Base-by-base conservation (phyloP, 2,888 invertebrate genomes). In the Oscheius sp. region DNA sequence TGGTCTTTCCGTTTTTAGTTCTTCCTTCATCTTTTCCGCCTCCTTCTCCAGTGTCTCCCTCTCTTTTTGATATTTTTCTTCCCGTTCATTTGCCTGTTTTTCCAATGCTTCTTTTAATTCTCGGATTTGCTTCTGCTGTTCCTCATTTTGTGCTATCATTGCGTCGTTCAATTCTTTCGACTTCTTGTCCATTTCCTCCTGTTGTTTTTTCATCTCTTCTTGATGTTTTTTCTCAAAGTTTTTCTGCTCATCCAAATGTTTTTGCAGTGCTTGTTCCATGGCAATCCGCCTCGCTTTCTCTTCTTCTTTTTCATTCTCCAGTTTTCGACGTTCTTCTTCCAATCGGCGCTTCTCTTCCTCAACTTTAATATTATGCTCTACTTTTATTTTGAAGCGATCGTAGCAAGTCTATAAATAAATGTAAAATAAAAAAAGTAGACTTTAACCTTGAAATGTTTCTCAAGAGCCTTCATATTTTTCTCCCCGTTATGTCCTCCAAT, bases 311-410 rank as follows among this genome's bases (percentile, higher is more conserved):
- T 1, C 58, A 27, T 9, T 18, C 58, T 16, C 13, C 12, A 29
- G 25, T 18, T 29, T 25, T 27, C 27, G 1, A 12, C n/a, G 58
- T 58, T 58, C 27, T 13, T 58, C 27, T 29, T 58, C 29, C 58
- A 3, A 2, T 13, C 27, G 16, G 23, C 27, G 13, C 29, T 49
- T 49, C 5, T 49, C n/a, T 13, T 49, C 21, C 49, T 49, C 49
- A 9, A 46, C 2, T 49, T 25, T n/a, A 45, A 49, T 49, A 21
- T 66, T 66, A 49, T 49, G 49, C 52, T 66, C 46, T 18, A 66
- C 66, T 6, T n/a, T 49, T 6, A 12, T 41, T 23, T 66, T 66
- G 49, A 23, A 49, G 7, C 52, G 53, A 16, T 6, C n/a, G 45
- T 66, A 25, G 46, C 66, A 49, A 25, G 49, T 6, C 66, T 66